These are phyloP conservation scores for Syrphus vitripennis DNA, from an alignment of 2,888 invertebrate genomes.

Conservation along the genomic window DNA sequence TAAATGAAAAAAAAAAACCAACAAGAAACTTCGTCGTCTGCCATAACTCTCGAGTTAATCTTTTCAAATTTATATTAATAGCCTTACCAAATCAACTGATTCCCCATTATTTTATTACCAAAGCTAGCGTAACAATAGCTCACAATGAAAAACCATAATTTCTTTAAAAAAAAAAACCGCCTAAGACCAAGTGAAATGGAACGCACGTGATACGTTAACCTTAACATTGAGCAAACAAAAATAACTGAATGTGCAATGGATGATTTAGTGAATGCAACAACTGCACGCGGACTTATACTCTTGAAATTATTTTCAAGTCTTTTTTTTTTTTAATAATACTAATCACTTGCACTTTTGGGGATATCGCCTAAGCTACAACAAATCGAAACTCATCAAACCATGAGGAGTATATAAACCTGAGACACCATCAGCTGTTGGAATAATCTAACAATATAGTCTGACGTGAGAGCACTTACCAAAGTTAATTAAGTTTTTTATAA, in stretches of 20 bases:
- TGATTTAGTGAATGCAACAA: constrained; percentile 44
- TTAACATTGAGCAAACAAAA: constrained; percentile 58
- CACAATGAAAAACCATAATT: constrained; percentile 6
- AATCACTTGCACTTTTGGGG: constrained; percentile 42
- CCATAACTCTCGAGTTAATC: neutral
- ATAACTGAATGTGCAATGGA: constrained; percentile 23
- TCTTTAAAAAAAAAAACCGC: constrained; percentile 6
- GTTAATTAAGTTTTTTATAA: constrained; percentile 2
- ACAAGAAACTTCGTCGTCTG: neutral
- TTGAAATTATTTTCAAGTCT: constrained; percentile 18
- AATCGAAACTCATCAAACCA: constrained; percentile 59
- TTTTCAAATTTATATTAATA: neutral
- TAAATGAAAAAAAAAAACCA: neutral
- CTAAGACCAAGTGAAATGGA: constrained; percentile 55
- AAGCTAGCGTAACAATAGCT: neutral
- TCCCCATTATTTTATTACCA: constrained; percentile 30
- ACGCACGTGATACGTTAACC: constrained; percentile 68
- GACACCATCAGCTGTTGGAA: constrained; percentile 55
- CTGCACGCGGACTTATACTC: constrained; percentile 7
- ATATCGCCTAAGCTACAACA: constrained; percentile 51
- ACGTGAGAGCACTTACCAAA: constrained; percentile 43
- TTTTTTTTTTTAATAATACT: neutral
- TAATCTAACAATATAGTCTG: constrained; percentile 43
- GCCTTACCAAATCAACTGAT: neutral
- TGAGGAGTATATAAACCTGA: constrained; percentile 63